Conservation (phyloP, 2,797 vertebrate genomes). For the Eptatretus atami region DNA sequence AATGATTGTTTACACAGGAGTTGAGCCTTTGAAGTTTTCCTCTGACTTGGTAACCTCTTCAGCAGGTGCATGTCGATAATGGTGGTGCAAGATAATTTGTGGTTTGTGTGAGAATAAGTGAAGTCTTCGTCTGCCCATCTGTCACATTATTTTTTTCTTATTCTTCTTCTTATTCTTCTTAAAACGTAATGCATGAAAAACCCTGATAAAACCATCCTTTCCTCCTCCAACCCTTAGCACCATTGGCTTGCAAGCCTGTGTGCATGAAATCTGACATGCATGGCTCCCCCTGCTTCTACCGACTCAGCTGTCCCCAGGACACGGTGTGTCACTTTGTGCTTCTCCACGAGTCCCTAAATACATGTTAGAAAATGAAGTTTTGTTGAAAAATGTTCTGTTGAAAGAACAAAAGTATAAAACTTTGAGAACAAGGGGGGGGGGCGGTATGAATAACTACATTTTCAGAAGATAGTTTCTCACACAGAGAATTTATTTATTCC, state of each 20-base stretch:
- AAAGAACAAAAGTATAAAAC: no score
- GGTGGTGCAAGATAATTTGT: background rate
- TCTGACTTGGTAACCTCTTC: no score
- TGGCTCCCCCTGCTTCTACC: slow-evolving; percentile 99
- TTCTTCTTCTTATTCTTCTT: background rate
- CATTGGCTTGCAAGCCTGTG: slow-evolving; percentile 99
- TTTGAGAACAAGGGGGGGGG: no score
- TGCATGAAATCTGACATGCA: slow-evolving; percentile 99
- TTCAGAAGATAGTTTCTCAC: no score
- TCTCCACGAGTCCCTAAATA: background rate
- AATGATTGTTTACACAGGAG: no score
- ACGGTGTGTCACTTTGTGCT: slow-evolving; percentile 87
- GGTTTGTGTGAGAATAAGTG: no score
- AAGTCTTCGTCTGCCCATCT: no score
- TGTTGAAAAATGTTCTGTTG: no score
- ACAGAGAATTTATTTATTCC: no score
- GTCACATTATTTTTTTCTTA: background rate
- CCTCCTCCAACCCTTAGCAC: slow-evolving; percentile 99
- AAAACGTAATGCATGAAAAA: background rate
- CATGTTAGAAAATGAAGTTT: no score
- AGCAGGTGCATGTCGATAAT: background rate
- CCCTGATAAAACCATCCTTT: slow-evolving; percentile 38
- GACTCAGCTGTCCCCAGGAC: slow-evolving; percentile 99
- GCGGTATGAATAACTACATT: no score
- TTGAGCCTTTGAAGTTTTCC: no score